These are phyloP conservation scores for Calephelis nemesis DNA, from an alignment of 1,140 invertebrate genomes.

Conservation along the genomic window DNA sequence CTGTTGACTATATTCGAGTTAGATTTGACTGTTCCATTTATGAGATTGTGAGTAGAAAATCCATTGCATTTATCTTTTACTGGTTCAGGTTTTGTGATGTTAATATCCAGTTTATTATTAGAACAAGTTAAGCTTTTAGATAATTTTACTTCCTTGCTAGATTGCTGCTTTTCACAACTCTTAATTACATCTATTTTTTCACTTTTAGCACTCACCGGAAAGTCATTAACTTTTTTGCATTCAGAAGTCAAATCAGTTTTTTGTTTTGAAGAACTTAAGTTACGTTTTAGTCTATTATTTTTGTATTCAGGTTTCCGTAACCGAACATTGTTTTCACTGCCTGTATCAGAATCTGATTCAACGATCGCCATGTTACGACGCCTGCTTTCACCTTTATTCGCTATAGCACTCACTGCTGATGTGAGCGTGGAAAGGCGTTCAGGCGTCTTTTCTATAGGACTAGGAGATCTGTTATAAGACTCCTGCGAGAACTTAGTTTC, in stretches of 20 bases:
- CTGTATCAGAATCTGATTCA: slow-evolving; percentile 76
- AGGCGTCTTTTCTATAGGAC: slow-evolving; percentile 67
- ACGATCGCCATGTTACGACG: slow-evolving; percentile 68
- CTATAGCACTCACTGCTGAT: slow-evolving; percentile 65
- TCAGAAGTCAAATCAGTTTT: slow-evolving; percentile 53
- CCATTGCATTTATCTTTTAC: slow-evolving; percentile 31
- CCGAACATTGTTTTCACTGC: slow-evolving; percentile 61
- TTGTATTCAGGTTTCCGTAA: slow-evolving; percentile 70
- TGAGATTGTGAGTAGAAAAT: slow-evolving; percentile 1
- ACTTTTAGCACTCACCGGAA: slow-evolving; percentile 56
- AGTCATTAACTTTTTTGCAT: slow-evolving; percentile 44
- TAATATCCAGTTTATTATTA: neutral
- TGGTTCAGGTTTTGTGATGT: slow-evolving; percentile 17
- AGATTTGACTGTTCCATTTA: slow-evolving; percentile 32
- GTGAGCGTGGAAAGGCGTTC: slow-evolving; percentile 77
- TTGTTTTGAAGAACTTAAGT: slow-evolving; percentile 60
- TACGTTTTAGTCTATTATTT: slow-evolving; percentile 70
- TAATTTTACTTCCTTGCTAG: slow-evolving; percentile 21
- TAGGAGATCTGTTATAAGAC: slow-evolving; percentile 63
- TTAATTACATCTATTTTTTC: slow-evolving; percentile 52
- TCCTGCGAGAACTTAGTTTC: slow-evolving; percentile 82
- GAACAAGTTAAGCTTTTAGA: slow-evolving; percentile 19
- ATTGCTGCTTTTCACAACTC: neutral
- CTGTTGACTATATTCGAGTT: slow-evolving; percentile 28
- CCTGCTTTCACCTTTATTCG: slow-evolving; percentile 77